These are phyloP conservation scores for Gobiocypris rarus DNA, from an alignment of 2,113 vertebrate species.

Conservation along the genomic window DNA sequence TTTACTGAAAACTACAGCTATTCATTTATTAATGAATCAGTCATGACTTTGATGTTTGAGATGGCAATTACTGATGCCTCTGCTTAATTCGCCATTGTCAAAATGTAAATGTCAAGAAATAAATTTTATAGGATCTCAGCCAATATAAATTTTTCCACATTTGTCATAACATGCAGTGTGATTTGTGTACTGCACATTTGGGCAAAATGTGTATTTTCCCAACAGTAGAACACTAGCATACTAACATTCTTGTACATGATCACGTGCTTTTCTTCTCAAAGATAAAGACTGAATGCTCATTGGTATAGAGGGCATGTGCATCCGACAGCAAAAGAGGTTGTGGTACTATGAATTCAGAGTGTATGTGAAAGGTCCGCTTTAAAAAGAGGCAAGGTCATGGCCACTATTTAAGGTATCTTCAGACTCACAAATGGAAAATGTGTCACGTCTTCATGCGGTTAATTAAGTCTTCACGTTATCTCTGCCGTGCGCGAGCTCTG, in stretches of 20 bases:
- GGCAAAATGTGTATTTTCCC: not conserved
- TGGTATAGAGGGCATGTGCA: not conserved
- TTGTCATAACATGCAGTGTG: not conserved
- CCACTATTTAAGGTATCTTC: not conserved
- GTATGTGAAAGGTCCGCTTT: not conserved
- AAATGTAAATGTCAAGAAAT: not conserved
- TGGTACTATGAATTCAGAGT: not conserved
- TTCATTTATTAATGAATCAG: too few species aligned
- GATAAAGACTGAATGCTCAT: not conserved
- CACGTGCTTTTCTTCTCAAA: not conserved
- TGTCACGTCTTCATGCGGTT: slow-evolving; percentile 30
- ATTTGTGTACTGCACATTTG: not conserved
- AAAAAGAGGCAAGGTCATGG: not conserved
- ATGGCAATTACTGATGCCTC: not conserved
- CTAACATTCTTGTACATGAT: not conserved
- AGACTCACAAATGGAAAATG: not conserved
- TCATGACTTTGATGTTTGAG: not conserved
- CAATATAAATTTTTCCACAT: not conserved
- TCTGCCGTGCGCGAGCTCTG: slow-evolving; percentile 14
- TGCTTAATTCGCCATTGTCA: not conserved
- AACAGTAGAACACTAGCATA: not conserved
- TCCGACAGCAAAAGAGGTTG: not conserved
- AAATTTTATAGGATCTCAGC: not conserved
- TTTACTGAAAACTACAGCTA: too few species aligned
- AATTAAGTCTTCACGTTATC: slow-evolving; percentile 49